A percentile compares a stretch with the other conserved stretches of the same genome.
phyloP scores from a whole-genome alignment of 2,113 vertebrate species.

The Crotalus horridus region DNA sequence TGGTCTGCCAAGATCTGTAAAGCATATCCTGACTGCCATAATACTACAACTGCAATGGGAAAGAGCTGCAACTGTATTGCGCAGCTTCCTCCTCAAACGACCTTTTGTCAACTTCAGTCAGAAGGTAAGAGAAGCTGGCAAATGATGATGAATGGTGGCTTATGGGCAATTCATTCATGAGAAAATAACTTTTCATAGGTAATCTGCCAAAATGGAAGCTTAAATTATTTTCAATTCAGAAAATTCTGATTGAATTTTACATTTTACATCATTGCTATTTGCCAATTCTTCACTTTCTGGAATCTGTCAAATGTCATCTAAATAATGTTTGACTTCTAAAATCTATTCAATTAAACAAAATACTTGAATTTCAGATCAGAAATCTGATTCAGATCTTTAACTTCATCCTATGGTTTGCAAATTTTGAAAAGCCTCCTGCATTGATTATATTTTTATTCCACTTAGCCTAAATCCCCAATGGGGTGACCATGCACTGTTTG shows the following conservation, averaged over 20 bases:
- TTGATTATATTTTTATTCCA: neutral
- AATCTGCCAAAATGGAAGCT: neutral
- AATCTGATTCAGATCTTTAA: neutral
- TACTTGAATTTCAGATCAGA: neutral
- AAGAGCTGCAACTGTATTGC: conserved; percentile 50
- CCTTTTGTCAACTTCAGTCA: conserved; percentile 58
- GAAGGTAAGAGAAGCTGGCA: conserved; percentile 53
- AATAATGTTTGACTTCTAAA: neutral
- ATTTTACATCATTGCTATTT: neutral
- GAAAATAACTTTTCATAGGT: neutral
- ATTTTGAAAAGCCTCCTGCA: neutral
- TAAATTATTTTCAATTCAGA: neutral
- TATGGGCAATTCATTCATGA: fast-evolving
- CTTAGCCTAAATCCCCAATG: neutral
- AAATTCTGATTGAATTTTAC: neutral
- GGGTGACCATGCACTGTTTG: neutral
- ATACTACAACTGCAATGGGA: fast-evolving
- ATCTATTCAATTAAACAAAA: neutral
- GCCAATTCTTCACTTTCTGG: neutral
- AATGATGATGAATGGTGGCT: neutral
- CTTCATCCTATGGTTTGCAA: neutral
- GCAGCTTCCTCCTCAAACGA: conserved; percentile 42
- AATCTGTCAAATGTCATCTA: neutral
- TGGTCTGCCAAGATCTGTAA: conserved; percentile 57
- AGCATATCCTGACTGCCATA: conserved; percentile 39